Evolutionary conservation across 2,888 invertebrate species (phyloP).

Genomic region (Cryptosula pallasiana): DNA sequence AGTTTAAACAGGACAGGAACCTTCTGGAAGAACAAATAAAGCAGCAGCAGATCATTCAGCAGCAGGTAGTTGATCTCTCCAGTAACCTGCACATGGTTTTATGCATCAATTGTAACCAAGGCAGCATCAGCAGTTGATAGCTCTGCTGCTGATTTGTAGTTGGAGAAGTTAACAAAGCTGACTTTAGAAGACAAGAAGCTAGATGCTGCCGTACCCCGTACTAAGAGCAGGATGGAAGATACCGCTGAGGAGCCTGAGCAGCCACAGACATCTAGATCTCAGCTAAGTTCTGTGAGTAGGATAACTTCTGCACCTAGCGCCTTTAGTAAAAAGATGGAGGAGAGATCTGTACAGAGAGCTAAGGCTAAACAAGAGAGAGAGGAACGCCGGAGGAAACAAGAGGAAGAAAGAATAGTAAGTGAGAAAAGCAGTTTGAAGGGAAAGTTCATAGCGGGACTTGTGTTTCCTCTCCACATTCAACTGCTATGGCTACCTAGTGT

Average conservation of each 20-base stretch:
- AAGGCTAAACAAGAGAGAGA: constrained; percentile 46
- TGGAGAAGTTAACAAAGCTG: constrained; percentile 20
- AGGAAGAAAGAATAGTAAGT: constrained; percentile 45
- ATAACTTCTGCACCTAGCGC: neutral
- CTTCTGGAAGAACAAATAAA: constrained; percentile 34
- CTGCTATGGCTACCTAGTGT: too few species aligned
- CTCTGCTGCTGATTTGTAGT: neutral
- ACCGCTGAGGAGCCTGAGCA: neutral
- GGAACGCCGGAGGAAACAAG: constrained; percentile 38
- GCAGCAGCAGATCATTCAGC: constrained; percentile 32
- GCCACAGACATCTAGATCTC: neutral
- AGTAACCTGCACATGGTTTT: too few species aligned
- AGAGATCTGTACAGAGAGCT: constrained; percentile 43
- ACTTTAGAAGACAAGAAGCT: constrained; percentile 17
- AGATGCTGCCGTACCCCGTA: neutral
- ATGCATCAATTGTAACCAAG: too few species aligned
- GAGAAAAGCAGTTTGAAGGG: too few species aligned
- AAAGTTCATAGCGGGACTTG: too few species aligned
- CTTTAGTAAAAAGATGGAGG: constrained; percentile 42
- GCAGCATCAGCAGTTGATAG: too few species aligned
- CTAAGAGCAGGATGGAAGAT: neutral
- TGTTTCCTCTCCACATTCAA: too few species aligned
- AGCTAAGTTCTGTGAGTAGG: constrained; percentile 3
- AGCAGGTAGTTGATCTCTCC: constrained; percentile 27
- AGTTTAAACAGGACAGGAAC: constrained; percentile 35